Base-by-base conservation (phyloP, 2,888 invertebrate genomes). In the Mythimna ferrago region DNA sequence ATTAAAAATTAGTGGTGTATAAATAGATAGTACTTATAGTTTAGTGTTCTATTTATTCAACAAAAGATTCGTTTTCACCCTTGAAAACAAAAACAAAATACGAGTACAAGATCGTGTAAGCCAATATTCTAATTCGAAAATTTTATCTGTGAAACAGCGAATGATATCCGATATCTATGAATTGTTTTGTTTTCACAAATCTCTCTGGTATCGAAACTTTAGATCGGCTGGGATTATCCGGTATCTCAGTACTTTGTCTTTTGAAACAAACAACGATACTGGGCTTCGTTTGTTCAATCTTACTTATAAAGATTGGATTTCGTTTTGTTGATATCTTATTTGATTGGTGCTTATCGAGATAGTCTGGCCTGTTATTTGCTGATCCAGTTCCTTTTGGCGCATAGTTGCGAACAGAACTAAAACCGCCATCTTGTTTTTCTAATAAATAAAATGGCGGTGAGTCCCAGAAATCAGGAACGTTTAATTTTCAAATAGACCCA, bases 201-300 rank as follows among this genome's bases (percentile, higher is more conserved):
- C 85, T 76, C 84, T 66, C 32, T 53, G 60, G 73, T n/a, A 69
- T 38, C 71, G 82, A 74, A 83, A 84, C 74, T 82, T 80, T 75
- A 83, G 76, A 80, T 82, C 58, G 67, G 35, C 65, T 51, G 71
- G 65, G 77, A 84, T 73, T 84, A 83, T 84, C 84, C 48, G 57
- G 70, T 82, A 54, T 77, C 81, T 35, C 63, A 60, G 51, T 51
- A 80, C 38, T 80, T 75, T 63, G 64, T 78, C 53, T 57, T 62
- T 53, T 35, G 51, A 58, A 78, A 77, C 56, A 71, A 76, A 76
- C 72, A 78, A 54, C 26, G 72, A 35, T 51, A 51, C 38, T 60
- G 38, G 38, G 69, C 61, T 74, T 73, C 58, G 51, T 51, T 44
- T 58, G 54, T 44, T 66, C 67, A 53, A 53, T 73, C n/a, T 53